Base-by-base conservation (phyloP, 2,888 invertebrate genomes). In the Idaea dimidiata region DNA sequence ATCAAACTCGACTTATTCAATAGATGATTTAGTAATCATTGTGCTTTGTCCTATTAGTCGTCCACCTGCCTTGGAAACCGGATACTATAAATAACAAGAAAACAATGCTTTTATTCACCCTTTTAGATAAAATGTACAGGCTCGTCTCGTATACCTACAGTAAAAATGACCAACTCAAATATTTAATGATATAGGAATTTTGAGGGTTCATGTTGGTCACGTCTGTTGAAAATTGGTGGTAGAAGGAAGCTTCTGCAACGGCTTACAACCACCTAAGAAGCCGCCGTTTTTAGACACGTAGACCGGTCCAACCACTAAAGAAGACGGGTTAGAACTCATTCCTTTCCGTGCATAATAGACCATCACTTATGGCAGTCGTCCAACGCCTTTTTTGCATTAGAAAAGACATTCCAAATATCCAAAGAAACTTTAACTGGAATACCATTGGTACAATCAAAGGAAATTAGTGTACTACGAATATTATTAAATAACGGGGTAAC, bases 61-160 rank as follows among this genome's bases (percentile, higher is more conserved):
- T 76, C 77, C 91, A 91, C 90, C 91, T 92, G 91, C 87, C 82
- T 75, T 72, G 61, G 76, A 81, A 91, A 89, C 89, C 87, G 88
- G 90, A 88, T 84, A 80, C 82, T 73, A 89, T 90, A 89, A 89
- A 89, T 89, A 84, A 87, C 78, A 77, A 79, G 80, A 82, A 85
- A 86, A 85, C 86, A 82, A 82, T 81, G 81, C 83, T 75, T 77
- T 79, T 76, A 77, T 78, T 73, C 81, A 84, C 87, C 86, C 87
- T 82, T 57, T 58, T 60, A 63, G 75, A 71, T 62, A 70, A 68
- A 74, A 43, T 24, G 24, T 71, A 72, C 71, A 76, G 77, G 77
- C 77, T 76, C 75, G 82, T 77, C 87, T 83, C 83, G 84, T 87
- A n/a, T n/a, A 87, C 84, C 73, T 24, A 24, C 24, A 24, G 71